A percentile compares a stretch with the other conserved stretches of the same genome.
Conservation (phyloP, 2,888 invertebrate genomes). For the Aleiodes alternator region DNA sequence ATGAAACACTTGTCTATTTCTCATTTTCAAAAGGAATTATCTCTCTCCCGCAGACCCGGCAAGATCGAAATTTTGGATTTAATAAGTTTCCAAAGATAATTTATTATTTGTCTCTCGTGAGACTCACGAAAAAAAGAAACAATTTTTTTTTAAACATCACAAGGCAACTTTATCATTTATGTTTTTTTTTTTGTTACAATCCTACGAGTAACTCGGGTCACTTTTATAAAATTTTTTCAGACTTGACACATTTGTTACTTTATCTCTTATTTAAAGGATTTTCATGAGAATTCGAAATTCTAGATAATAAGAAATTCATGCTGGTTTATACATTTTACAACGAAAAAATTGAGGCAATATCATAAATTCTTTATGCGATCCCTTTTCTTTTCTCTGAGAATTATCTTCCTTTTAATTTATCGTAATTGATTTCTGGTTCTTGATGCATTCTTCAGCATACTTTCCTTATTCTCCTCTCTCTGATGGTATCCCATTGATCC, state of each 20-base stretch:
- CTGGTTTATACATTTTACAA: constrained; percentile 12
- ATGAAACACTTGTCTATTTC: constrained; percentile 23
- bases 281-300: constrained; percentile 2
- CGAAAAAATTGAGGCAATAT: background rate
- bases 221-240: constrained; percentile 28
- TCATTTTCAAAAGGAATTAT: background rate
- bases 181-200: background rate
- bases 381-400: background rate
- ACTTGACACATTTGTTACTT: constrained; percentile 5
- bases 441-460: background rate
- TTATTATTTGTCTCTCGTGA: background rate
- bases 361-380: background rate
- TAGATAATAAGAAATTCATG: constrained; percentile 1
- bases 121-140: background rate
- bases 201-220: constrained; percentile 11
- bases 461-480: background rate
- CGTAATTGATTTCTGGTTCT: constrained; percentile 25
- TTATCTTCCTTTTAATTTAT: background rate
- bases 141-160: constrained; percentile 10
- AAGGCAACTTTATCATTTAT: constrained; percentile 19
- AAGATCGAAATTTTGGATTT: background rate
- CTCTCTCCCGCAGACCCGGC: background rate
- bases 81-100: background rate
- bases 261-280: background rate
- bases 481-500: background rate